A percentile compares a stretch with the other conserved stretches of the same genome.
These are phyloP conservation scores for Muntiacus reevesi DNA, from an alignment of 2,113 vertebrate species.

Conservation along the genomic window DNA sequence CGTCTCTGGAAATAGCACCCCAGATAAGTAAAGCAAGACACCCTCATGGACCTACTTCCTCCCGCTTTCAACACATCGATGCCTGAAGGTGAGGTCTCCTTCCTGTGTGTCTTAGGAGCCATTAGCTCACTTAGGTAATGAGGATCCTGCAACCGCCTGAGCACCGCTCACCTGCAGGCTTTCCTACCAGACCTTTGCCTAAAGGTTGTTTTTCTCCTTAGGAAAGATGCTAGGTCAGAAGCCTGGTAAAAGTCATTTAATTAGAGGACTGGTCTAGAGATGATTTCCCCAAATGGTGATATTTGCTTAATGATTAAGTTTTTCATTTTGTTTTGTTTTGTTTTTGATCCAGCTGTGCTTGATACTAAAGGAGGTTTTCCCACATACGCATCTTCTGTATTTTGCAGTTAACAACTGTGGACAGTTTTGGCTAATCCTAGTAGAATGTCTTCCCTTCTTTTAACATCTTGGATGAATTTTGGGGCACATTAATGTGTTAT, in stretches of 20 bases:
- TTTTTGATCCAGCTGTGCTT: constrained; percentile 35
- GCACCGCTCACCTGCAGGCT: neutral
- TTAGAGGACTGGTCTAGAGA: neutral
- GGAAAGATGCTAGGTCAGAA: neutral
- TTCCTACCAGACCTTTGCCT: neutral
- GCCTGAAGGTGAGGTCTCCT: constrained; percentile 67
- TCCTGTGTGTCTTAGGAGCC: constrained; percentile 50
- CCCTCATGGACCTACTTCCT: constrained; percentile 59
- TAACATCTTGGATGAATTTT: constrained; percentile 46
- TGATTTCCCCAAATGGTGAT: neutral
- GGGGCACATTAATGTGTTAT: constrained; percentile 10
- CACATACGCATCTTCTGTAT: neutral
- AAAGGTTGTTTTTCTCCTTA: neutral
- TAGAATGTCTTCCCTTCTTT: constrained; percentile 37
- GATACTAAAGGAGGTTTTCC: constrained; percentile 56
- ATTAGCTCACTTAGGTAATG: neutral
- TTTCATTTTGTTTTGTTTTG: constrained; percentile 37
- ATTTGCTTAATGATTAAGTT: constrained; percentile 56
- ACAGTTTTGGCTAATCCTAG: constrained; percentile 50
- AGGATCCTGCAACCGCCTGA: neutral
- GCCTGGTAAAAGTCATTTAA: neutral
- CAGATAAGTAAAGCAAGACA: constrained; percentile 63
- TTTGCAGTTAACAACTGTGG: constrained; percentile 34
- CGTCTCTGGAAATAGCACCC: constrained; percentile 64
- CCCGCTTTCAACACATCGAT: constrained; percentile 48